Conservation (phyloP, 2,113 vertebrate species). For the Etia nguti region DNA sequence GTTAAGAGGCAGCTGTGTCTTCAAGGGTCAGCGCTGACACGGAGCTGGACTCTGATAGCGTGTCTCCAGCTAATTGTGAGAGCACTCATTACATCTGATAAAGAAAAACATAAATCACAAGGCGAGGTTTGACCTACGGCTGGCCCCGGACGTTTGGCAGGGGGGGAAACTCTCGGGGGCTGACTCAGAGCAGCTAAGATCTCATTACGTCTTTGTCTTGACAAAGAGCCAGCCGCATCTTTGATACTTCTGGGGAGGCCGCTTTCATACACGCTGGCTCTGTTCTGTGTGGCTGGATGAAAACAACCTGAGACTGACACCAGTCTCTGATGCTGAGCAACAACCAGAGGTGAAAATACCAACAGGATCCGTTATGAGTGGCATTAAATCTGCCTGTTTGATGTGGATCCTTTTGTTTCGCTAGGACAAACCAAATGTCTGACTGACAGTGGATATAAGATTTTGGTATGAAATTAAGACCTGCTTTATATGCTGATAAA, state of each 20-base stretch:
- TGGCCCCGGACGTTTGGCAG: slow-evolving; percentile 48
- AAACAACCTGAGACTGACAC: slow-evolving; percentile 38
- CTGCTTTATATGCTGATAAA: background rate
- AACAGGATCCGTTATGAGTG: background rate
- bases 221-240: slow-evolving; percentile 57
- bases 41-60: slow-evolving; percentile 44
- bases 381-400: background rate
- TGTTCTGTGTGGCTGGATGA: slow-evolving; percentile 39
- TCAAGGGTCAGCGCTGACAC: slow-evolving; percentile 58
- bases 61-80: slow-evolving; percentile 70
- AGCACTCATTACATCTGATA: slow-evolving; percentile 72
- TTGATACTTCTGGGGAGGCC: slow-evolving; percentile 36
- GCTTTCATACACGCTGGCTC: slow-evolving; percentile 36
- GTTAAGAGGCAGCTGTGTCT: slow-evolving; percentile 64
- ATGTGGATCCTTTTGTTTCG: background rate
- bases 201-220: slow-evolving; percentile 68
- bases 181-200: slow-evolving; percentile 57
- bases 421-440: background rate
- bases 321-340: background rate
- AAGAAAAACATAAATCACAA: slow-evolving; percentile 73
- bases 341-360: background rate
- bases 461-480: background rate
- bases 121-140: slow-evolving; percentile 55
- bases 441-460: background rate
- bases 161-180: slow-evolving; percentile 34